Evolutionary conservation across 1,140 invertebrate genomes (phyloP).

Genomic region (Drosophila asahinai): DNA sequence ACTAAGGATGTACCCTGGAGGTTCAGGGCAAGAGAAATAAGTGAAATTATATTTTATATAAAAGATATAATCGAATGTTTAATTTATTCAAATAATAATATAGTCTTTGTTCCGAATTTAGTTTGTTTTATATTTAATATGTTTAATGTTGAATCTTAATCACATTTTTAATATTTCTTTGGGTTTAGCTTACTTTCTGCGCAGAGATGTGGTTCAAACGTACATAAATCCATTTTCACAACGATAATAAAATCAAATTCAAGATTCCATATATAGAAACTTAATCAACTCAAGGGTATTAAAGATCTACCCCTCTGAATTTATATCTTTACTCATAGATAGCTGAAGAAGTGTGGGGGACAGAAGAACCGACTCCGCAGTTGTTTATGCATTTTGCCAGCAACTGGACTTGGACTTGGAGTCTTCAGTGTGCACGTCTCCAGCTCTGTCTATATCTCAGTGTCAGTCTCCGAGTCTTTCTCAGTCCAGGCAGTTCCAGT

Average conservation of each 20-base stretch:
- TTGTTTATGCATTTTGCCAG: conserved; percentile 74
- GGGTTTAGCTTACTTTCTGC: not conserved
- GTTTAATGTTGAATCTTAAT: not conserved
- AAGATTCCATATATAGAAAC: too few species aligned
- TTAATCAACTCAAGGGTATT: not conserved
- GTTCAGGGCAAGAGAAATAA: not conserved
- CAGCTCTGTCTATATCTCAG: conserved; percentile 17
- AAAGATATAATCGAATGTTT: too few species aligned
- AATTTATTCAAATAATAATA: too few species aligned
- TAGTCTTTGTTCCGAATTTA: too few species aligned
- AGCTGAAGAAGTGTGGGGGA: conserved; percentile 16
- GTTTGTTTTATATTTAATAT: not conserved
- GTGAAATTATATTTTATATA: not conserved
- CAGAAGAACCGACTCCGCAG: conserved; percentile 49
- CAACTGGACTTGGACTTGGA: conserved; percentile 57
- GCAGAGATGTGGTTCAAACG: not conserved
- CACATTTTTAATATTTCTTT: too few species aligned
- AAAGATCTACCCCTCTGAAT: conserved; percentile 10
- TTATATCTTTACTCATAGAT: conserved; percentile 1
- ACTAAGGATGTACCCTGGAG: conserved; percentile 4
- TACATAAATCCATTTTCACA: not conserved
- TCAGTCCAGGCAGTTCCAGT: conserved; percentile 33
- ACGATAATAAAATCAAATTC: too few species aligned
- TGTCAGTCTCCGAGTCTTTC: conserved; percentile 25
- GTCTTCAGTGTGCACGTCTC: conserved; percentile 33